Evolutionary conservation across 2,888 invertebrate genomes (phyloP).

Genomic region (Calameuta pallipes): DNA sequence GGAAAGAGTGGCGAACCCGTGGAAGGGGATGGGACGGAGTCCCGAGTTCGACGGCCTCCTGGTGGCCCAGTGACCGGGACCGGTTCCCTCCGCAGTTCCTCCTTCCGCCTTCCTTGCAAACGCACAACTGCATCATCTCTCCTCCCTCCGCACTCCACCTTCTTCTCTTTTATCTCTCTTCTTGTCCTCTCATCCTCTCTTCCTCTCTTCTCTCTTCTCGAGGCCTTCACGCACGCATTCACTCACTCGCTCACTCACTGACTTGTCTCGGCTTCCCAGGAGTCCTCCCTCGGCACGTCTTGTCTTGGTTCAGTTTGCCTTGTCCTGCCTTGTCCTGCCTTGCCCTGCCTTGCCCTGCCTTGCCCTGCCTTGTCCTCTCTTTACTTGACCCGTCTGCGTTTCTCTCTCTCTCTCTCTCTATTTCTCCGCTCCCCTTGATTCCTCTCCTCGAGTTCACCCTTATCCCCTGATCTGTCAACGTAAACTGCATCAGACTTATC

Average conservation of each 20-base stretch:
- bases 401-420: conserved; percentile 13
- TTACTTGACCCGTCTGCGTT: conserved; percentile 19
- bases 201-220: conserved; percentile 5
- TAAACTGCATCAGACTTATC: too few species aligned
- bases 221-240: conserved; percentile 2
- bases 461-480: conserved; percentile 1
- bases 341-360: background rate
- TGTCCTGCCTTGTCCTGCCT: background rate
- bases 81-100: conserved; percentile 66
- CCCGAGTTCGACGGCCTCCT: conserved; percentile 66
- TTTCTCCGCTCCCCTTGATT: conserved; percentile 19
- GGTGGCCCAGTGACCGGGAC: conserved; percentile 67
- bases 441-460: conserved; percentile 13
- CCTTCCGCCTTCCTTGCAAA: conserved; percentile 67
- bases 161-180: background rate
- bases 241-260: too few species aligned
- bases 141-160: conserved; percentile 22
- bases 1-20: conserved; percentile 27
- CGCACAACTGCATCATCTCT: conserved; percentile 66
- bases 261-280: conserved; percentile 20
- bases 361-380: conserved; percentile 6
- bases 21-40: conserved; percentile 41
- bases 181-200: conserved; percentile 1
- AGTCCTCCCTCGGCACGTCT: background rate
- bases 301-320: background rate